Evolutionary conservation across 1,140 invertebrate genomes (phyloP), one percentile per base, ranked within the genome.

Genomic region (Aphaenogaster rudis): DNA sequence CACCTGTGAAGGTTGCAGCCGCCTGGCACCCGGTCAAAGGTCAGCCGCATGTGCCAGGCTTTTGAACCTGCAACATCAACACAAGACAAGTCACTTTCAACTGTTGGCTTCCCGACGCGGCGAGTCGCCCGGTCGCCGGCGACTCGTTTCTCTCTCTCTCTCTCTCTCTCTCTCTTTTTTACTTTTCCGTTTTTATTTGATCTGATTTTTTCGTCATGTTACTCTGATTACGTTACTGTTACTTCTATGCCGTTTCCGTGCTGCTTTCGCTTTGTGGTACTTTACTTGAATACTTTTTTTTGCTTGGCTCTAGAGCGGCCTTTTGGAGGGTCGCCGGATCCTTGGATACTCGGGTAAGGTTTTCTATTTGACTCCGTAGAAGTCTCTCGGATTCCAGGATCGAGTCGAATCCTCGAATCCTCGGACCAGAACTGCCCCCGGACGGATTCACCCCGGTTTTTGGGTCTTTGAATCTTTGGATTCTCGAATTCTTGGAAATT

Each of bases 11-110:
- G 97, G 96, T 98, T 98, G 95, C 97, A 97, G 96, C 97, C 97
- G 96, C 97, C 97, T 96, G 97, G 97, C 96, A 98, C 97, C 93
- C 97, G 97, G 96, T 98, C 98, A 97, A 98, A 98, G 95, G 97
- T 98, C 96, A 98, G 97, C 96, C 97, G 97, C 97, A 98, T 98
- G 96, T 98, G 97, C 97, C 97, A 98, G 96, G 97, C 97, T 97
- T 98, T 98, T 96, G 97, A 97, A 97, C 97, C 98, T 98, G 97
- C 96, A 97, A 97, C 96, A 96, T 96, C 96, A 96, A 96, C 95
- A 95, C 95, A 96, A 96, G 96, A 96, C 96, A 96, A 96, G 94
- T 96, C 95, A 95, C 96, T 96, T 91, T 91, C 94, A 95, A 94
- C 93, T 93, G 92, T 93, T 95, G 91, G 79, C 91, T 93, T 93